Percentiles rank a stretch among this genome's conserved stretches.
Conservation (phyloP, 1,140 invertebrate species). For the Drosophila grimshawi region DNA sequence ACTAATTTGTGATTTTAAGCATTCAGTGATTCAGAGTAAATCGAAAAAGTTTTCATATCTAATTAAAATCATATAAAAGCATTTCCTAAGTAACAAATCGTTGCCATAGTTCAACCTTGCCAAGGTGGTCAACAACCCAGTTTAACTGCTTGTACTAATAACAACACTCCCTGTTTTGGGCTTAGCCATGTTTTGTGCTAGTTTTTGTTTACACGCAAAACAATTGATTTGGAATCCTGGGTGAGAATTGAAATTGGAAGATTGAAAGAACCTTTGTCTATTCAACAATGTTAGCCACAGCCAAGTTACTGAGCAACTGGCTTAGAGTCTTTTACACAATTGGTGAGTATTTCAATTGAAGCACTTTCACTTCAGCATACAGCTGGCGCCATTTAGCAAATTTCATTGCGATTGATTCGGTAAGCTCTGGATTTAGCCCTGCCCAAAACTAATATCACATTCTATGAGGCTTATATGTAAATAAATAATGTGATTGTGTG, state of each 20-base stretch:
- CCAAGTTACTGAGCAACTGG: not conserved
- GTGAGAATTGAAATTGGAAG: conserved; percentile 23
- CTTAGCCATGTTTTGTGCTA: not conserved
- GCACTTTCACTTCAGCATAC: conserved; percentile 12
- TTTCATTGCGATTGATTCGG: conserved; percentile 4
- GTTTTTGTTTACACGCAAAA: conserved; percentile 3
- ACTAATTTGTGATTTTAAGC: conserved; percentile 51
- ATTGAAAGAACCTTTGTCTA: not conserved
- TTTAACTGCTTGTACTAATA: not conserved
- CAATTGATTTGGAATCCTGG: conserved; percentile 10
- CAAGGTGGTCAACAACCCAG: not conserved
- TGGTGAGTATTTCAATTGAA: conserved; percentile 11
- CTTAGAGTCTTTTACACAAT: conserved; percentile 13
- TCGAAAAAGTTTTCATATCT: conserved; percentile 56
- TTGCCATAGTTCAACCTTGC: conserved; percentile 1
- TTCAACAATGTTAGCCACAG: conserved; percentile 22
- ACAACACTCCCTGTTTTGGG: conserved; percentile 8
- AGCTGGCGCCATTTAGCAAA: not conserved
- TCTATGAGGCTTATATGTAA: not conserved
- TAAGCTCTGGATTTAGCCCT: not conserved
- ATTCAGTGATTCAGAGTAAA: conserved; percentile 33
- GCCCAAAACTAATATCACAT: not conserved
- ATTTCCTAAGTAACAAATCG: conserved; percentile 3
- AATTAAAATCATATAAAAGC: conserved; percentile 28
- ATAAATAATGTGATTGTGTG: too few species aligned